Evolutionary conservation across 2,113 vertebrate genomes (phyloP).

Genomic region (Rutilus rutilus): DNA sequence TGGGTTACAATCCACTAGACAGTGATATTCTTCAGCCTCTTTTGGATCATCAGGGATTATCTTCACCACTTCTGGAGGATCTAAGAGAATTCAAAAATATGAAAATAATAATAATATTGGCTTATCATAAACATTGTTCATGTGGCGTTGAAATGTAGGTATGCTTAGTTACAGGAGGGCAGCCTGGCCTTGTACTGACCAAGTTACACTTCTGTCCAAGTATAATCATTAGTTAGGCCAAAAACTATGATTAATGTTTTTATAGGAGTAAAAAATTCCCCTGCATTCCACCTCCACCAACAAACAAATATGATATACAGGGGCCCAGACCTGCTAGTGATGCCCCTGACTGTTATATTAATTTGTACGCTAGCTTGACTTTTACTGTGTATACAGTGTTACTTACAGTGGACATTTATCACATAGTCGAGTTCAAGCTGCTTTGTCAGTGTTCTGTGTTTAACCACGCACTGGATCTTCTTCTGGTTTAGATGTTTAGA

Average conservation of each 20-base stretch:
- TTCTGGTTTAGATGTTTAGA: constrained; percentile 46
- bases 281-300: neutral
- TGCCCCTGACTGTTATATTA: no score
- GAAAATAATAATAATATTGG: neutral
- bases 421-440: constrained; percentile 10
- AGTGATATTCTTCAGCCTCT: constrained; percentile 37
- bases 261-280: neutral
- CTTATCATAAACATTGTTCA: neutral
- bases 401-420: constrained; percentile 65
- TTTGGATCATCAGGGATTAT: neutral
- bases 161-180: neutral
- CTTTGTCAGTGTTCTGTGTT: neutral
- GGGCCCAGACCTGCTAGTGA: no score
- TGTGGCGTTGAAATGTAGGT: neutral
- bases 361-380: neutral
- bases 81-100: constrained; percentile 48
- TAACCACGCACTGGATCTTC: constrained; percentile 61
- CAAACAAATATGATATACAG: neutral
- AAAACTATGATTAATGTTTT: no score
- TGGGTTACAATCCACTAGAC: constrained; percentile 60
- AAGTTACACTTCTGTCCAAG: neutral
- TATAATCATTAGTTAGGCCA: neutral
- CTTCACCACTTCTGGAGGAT: constrained; percentile 50
- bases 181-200: neutral
- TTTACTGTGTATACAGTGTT: neutral